Conservation (phyloP, 2,113 vertebrate species). For the Gobius niger region DNA sequence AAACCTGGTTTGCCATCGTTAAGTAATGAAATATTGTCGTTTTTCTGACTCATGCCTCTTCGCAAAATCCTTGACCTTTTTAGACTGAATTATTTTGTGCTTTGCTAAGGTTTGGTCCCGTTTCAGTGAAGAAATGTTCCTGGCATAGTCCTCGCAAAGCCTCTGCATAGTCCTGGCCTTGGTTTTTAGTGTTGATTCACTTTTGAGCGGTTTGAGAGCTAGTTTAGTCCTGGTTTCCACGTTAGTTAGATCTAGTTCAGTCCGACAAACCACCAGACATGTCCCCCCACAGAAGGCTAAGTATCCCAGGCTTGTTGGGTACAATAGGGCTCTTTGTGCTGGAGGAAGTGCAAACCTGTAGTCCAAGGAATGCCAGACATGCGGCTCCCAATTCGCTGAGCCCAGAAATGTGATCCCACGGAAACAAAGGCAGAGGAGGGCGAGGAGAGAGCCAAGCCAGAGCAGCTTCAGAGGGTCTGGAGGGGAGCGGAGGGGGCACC, state of each 20-base stretch:
- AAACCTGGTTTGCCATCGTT: too few relatives aligned
- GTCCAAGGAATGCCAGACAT: slow-evolving; percentile 76
- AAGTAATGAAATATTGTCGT: too few relatives aligned
- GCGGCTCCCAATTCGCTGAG: slow-evolving; percentile 68
- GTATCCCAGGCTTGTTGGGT: slow-evolving; percentile 28
- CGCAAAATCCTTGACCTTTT: too few relatives aligned
- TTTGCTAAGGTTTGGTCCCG: too few relatives aligned
- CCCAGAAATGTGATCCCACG: slow-evolving; percentile 66
- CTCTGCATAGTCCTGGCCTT: too few relatives aligned
- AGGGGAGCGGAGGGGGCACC: background rate
- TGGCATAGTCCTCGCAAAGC: too few relatives aligned
- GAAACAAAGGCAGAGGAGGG: slow-evolving; percentile 57
- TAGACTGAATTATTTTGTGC: too few relatives aligned
- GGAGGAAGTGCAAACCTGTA: slow-evolving; percentile 70
- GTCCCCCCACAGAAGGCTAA: slow-evolving; percentile 37
- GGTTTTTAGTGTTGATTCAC: too few relatives aligned
- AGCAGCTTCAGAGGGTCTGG: background rate
- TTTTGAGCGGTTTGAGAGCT: background rate
- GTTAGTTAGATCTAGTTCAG: background rate
- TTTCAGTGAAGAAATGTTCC: too few relatives aligned
- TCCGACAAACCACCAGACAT: background rate
- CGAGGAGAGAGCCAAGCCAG: slow-evolving; percentile 18
- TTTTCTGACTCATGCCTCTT: too few relatives aligned
- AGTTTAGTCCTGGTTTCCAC: background rate
- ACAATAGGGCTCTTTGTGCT: slow-evolving; percentile 75